Percentiles rank a stretch among this genome's conserved stretches.
Conservation (phyloP, 2,797 vertebrate species). For the Epinephelus coioides region DNA sequence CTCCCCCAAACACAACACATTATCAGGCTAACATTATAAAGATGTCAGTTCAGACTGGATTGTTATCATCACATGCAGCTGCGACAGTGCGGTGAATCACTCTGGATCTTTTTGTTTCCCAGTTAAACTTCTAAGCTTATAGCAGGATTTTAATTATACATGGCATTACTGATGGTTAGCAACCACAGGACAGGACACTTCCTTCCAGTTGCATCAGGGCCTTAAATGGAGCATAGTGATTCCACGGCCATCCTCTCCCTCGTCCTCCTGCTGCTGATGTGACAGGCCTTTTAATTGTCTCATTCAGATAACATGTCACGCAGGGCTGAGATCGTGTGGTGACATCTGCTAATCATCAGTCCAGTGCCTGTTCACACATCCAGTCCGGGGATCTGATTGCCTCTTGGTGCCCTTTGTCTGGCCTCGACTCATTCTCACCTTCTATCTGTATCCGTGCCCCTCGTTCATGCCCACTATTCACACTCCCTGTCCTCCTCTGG, state of each 20-base stretch:
- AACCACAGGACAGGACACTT: not conserved
- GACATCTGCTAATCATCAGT: slow-evolving; percentile 75
- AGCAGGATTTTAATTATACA: slow-evolving; percentile 17
- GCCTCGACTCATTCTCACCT: slow-evolving; percentile 62
- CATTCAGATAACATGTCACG: slow-evolving; percentile 62
- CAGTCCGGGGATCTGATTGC: slow-evolving; percentile 22
- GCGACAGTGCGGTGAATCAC: not conserved
- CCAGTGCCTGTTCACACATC: slow-evolving; percentile 62
- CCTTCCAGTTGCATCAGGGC: not conserved
- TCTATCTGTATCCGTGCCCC: slow-evolving; percentile 46
- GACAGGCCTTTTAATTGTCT: slow-evolving; percentile 60
- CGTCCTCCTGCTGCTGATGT: slow-evolving; percentile 12
- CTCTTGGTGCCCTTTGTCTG: slow-evolving; percentile 28
- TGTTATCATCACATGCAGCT: not conserved
- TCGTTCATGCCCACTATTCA: slow-evolving; percentile 53
- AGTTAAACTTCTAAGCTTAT: not conserved
- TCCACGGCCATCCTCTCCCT: slow-evolving; percentile 19
- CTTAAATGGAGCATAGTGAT: slow-evolving; percentile 42
- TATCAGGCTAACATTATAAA: slow-evolving; percentile 25
- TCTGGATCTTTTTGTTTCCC: slow-evolving; percentile 8
- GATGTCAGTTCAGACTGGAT: not conserved
- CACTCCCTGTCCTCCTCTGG: slow-evolving; percentile 18
- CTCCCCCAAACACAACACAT: not conserved
- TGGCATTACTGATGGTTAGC: not conserved
- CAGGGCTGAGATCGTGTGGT: slow-evolving; percentile 10